These are phyloP conservation scores for Aphaenogaster rudis DNA, from an alignment of 1,140 invertebrate genomes.

Conservation along the genomic window DNA sequence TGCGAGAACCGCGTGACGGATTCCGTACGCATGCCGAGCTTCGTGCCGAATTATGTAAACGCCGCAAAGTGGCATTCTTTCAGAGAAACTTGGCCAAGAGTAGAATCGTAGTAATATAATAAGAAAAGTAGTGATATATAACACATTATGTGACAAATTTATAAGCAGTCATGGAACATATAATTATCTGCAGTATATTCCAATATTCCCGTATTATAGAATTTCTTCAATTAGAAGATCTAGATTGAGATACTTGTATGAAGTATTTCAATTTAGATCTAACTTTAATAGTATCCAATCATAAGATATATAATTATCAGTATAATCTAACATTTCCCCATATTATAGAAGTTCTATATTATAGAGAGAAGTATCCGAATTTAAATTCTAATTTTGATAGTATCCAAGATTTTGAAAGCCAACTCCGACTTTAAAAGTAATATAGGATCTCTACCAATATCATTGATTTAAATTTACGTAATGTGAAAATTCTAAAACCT, in stretches of 20 bases:
- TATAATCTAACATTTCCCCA: no score
- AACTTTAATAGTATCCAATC: not conserved
- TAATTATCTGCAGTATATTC: not conserved
- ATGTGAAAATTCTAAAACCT: not conserved
- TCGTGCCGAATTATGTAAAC: slow-evolving; percentile 61
- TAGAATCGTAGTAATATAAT: slow-evolving; percentile 6
- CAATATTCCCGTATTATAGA: not conserved
- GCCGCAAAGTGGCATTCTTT: slow-evolving; percentile 32
- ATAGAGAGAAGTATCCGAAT: not conserved
- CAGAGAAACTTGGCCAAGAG: slow-evolving; percentile 24
- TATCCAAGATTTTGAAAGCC: not conserved
- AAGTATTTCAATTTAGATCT: not conserved
- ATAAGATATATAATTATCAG: not conserved
- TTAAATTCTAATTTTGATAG: not conserved
- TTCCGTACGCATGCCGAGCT: slow-evolving; percentile 51
- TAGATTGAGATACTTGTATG: no score
- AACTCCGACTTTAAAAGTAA: not conserved
- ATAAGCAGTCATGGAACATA: not conserved
- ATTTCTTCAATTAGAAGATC: not conserved
- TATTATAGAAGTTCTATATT: not conserved
- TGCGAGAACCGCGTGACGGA: slow-evolving; percentile 67
- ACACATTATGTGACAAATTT: not conserved
- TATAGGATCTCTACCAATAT: not conserved
- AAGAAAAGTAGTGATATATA: not conserved
- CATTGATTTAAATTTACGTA: not conserved